Evolutionary conservation across 92 coral and sea anemone species (phyloP), one percentile per base, ranked within the genome.

Genomic region (Epizoanthus stellaris): DNA sequence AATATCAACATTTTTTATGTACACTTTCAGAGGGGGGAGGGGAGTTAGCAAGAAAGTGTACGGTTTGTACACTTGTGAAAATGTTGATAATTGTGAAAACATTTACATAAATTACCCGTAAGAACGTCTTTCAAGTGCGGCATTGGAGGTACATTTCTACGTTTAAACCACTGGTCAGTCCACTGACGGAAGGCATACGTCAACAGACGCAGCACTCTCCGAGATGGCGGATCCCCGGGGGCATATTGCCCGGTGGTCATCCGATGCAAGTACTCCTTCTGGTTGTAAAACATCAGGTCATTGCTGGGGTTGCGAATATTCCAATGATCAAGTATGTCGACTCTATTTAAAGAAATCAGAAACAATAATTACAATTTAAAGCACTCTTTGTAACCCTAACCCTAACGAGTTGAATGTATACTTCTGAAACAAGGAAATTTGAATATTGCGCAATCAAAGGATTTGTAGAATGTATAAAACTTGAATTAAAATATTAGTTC

Each of bases 171-270:
- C 53, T 93, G 96, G 80, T 93, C 36, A 30, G 0, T 30, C 36
- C 36, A 93, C 67, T 93, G 96, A 60, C 75, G 90, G 49, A 93
- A 93, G 13, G 92, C 92, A 61, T 84, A 90, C 17, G 73, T 90
- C 13, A 93, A 23, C 77, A 93, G 85, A 19, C 90, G 52, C 30
- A 93, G 69, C 4, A 93, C 95, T 36, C 95, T 89, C 65, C 86
- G 76, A 71, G 88, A 85, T 6, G 96, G 96, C 20, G 88, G 90
- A 65, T 90, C 96, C 47, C 83, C 88, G n/a, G 64, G 64, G 3
- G 90, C 88, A 88, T 93, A 93, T 1, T 88, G 88, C 10, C 94
- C 96, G 1, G 94, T 88, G 9, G 96, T 90, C 96, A 93, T 93
- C 49, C 96, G 96, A 25, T 93, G 42, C 25, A 93, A 90, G 72